Evolutionary conservation across 2,797 vertebrate species (phyloP).

Genomic region (Cichlasoma orientale): DNA sequence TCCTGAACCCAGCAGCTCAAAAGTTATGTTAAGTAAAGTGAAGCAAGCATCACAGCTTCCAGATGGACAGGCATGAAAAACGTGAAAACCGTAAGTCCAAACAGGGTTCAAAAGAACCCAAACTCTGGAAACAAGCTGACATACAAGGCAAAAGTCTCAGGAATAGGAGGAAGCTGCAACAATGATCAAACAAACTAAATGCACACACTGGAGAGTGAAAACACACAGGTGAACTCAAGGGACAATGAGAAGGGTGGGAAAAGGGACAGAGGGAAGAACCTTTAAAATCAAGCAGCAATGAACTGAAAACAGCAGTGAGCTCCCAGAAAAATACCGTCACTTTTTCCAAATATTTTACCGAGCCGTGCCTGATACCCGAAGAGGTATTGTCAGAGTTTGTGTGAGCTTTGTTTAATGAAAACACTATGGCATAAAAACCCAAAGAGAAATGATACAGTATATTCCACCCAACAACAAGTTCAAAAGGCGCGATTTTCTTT

Average conservation of each 20-base stretch:
- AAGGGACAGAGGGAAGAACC: background rate
- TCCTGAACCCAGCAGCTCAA: background rate
- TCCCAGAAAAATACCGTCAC: background rate
- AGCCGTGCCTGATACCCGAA: background rate
- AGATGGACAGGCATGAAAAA: background rate
- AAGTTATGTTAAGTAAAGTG: background rate
- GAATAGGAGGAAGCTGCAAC: background rate
- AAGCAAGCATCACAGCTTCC: background rate
- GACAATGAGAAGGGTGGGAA: background rate
- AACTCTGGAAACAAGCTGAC: background rate
- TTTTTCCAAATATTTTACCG: background rate
- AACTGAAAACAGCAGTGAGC: background rate
- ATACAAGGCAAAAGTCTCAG: background rate
- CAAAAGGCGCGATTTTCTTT: constrained; percentile 17
- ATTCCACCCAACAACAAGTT: constrained; percentile 23
- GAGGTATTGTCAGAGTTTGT: no score
- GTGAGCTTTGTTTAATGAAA: no score
- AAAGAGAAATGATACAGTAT: constrained; percentile 33
- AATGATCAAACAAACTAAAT: background rate
- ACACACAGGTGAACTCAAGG: background rate
- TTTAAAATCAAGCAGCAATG: background rate
- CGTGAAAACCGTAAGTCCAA: background rate
- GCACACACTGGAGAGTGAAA: background rate
- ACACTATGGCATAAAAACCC: background rate
- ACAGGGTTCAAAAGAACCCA: background rate